Evolutionary conservation across 2,113 vertebrate genomes (phyloP).

Genomic region (Phylloscopus whistleri): DNA sequence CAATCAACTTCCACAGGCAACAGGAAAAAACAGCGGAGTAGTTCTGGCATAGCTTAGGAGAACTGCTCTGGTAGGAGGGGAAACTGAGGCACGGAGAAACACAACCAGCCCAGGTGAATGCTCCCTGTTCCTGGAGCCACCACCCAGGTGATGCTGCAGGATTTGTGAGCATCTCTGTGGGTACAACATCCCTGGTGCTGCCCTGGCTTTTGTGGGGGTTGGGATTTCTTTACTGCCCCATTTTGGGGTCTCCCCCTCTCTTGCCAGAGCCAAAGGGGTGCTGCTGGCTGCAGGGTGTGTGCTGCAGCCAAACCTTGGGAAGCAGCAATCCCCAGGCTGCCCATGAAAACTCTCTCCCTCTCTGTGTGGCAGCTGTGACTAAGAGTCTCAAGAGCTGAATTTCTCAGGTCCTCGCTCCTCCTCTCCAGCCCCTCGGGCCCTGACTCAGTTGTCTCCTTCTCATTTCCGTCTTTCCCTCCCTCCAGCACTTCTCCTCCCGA

Average conservation of each 20-base stretch:
- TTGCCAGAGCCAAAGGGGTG: neutral
- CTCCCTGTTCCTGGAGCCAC: neutral
- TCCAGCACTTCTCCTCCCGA: neutral
- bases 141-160: neutral
- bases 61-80: neutral
- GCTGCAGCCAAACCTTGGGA: neutral
- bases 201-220: neutral
- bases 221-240: accelerated
- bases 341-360: neutral
- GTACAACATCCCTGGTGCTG: accelerated
- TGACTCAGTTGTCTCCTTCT: neutral
- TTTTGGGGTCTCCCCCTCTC: neutral
- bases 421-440: neutral
- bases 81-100: neutral
- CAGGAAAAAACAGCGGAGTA: neutral
- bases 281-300: neutral
- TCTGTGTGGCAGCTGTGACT: neutral
- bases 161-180: accelerated
- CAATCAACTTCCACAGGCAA: neutral
- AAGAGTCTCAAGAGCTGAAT: neutral
- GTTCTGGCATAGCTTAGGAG: neutral
- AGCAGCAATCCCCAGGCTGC: neutral
- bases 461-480: neutral
- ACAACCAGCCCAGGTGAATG: accelerated
- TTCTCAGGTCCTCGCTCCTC: neutral